Conservation (phyloP, 2,113 vertebrate species). For the Leucoraja erinaceus region DNA sequence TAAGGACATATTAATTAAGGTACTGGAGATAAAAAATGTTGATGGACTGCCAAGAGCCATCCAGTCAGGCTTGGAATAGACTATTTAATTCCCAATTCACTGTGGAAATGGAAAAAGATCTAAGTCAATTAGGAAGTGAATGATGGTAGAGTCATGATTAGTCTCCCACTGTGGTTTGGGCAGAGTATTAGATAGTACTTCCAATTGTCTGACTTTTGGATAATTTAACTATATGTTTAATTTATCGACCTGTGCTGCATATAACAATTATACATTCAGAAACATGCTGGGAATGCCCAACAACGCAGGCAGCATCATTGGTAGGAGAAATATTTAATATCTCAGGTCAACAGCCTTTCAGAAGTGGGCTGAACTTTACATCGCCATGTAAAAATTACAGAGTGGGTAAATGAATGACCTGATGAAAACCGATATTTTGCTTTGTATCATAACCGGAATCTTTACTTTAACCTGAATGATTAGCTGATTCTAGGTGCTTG, state of each 20-base stretch:
- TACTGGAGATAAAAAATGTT: neutral
- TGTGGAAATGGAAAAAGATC: neutral
- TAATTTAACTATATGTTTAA: neutral
- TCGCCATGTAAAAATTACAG: no score
- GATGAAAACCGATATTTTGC: no score
- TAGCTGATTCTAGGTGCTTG: neutral
- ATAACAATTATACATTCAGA: neutral
- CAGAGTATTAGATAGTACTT: neutral
- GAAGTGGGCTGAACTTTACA: no score
- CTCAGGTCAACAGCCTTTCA: no score
- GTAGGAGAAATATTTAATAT: no score
- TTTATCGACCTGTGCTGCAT: neutral
- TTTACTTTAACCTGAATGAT: neutral
- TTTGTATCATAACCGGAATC: neutral
- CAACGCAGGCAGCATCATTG: no score
- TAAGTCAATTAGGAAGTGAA: no score
- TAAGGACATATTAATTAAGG: neutral
- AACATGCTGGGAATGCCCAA: no score
- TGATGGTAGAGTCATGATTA: neutral
- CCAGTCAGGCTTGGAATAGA: neutral
- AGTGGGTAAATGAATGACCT: no score
- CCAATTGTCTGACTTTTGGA: neutral
- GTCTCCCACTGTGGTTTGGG: neutral
- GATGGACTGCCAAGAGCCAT: neutral
- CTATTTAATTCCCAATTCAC: neutral